phyloP scores from a whole-genome alignment of 2,797 vertebrate genomes.

The Oreonectes daqikongensis region DNA sequence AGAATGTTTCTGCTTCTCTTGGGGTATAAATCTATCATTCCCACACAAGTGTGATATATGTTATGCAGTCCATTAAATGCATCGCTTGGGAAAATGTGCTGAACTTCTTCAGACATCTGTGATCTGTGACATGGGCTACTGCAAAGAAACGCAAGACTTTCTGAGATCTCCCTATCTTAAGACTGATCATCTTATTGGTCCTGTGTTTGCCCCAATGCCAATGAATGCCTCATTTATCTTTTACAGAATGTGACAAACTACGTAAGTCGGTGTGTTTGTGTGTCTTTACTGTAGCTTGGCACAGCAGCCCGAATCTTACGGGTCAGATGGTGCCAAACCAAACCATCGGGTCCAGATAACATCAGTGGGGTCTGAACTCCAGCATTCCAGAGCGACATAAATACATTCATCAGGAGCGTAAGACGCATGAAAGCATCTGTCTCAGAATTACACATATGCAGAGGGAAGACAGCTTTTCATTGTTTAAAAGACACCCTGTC shows the following conservation, averaged over 20 bases:
- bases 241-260: no score
- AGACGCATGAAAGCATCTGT: not conserved
- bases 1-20: not conserved
- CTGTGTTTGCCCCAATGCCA: no score
- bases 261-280: conserved; percentile 2
- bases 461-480: not conserved
- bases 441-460: not conserved
- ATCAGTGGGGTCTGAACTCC: conserved; percentile 55
- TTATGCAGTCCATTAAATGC: not conserved
- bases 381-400: not conserved
- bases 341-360: conserved; percentile 59
- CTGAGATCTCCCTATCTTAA: not conserved
- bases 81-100: conserved; percentile 8
- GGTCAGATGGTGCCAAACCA: conserved; percentile 59
- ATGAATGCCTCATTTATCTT: no score
- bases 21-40: not conserved
- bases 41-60: conserved; percentile 11
- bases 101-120: not conserved
- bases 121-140: conserved; percentile 18
- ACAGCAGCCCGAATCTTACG: conserved; percentile 34
- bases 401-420: not conserved
- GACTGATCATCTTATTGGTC: no score
- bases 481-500: not conserved
- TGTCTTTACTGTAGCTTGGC: conserved; percentile 50
- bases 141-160: conserved; percentile 13